Base-by-base conservation (phyloP, 35 echinoderm and acorn worm genomes). In the Chiridota heheva region DNA sequence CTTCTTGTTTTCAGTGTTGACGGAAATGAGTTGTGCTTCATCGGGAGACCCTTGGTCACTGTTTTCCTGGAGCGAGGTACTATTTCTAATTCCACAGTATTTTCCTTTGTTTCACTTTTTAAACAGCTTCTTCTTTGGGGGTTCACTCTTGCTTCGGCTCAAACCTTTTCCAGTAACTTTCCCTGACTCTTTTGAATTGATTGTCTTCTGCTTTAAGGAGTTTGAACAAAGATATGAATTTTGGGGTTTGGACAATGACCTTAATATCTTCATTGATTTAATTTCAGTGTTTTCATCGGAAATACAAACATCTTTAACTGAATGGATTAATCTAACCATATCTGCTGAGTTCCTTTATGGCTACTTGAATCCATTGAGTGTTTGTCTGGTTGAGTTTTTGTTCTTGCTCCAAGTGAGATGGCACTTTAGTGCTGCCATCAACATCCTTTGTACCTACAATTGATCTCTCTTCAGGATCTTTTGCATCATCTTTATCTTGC, bases 11-110 rank as follows among this genome's bases (percentile, higher is more conserved):
- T 95, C 29, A 89, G 29, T 16, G 86, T 85, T 17, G 73, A 71
- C 5, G 91, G 91, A 85, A 95, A 84, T 62, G 91, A 95, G 45
- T 85, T 89, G 67, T 81, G 83, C 44, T 80, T 79, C 43, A 86
- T 63, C 27, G 90, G 83, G 51, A 84, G 58, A 44, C 40, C 75
- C 62, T 87, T 92, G 16, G 66, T 42, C 1, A 58, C 41, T 32
- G 49, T 81, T 32, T 68, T 63, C 59, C 39, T 76, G 17, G 70
- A 74, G 27, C 44, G 49, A 13, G 80, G 59, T 28, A 60, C 58
- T 8, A 90, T 61, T 38, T 72, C 80, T 42, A 90, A 61, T 34
- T 64, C 69, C 1, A 60, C 34, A 3, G 68, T 66, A 25, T 46
- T 59, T 27, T 58, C 45, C 0, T 64, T 55, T 2, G 44, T 27